Base-by-base conservation (phyloP, 2,113 vertebrate species). In the Eulacestoma nigropectus region DNA sequence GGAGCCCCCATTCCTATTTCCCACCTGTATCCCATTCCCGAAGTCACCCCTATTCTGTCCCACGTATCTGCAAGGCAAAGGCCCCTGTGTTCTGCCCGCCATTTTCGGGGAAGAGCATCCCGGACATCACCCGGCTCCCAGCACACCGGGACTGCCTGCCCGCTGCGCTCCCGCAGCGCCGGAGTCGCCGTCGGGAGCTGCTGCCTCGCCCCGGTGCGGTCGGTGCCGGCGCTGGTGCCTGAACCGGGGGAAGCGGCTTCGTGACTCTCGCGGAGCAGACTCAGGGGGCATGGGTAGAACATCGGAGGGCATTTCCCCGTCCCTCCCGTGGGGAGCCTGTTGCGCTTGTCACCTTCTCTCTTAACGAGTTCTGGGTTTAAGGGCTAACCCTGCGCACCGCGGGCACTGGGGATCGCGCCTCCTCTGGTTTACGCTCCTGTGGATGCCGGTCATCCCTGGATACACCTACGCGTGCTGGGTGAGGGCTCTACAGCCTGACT, bases 71-170 rank as follows among this genome's bases (percentile, higher is more conserved):
- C 41, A 19, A 37, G 42, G 14, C 11, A 53, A 73, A 81, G 69
- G 2, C 5, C 14, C 42, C 35, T 8, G 16, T n/a, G 33, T 9
- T 14, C 9, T 10, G 11, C 11, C 3, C 21, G 53, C 1, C 8
- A 17, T 26, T 60, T 57, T 42, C 14, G n/a, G 32, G 52, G 10
- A 53, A 33, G 37, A 50, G 29, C 42, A 42, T 47, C 25, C 18
- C 49, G 26, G 19, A 4, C 33, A 29, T 10, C 53, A 25, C 7
- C 46, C 35, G 21, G 12, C 19, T 4, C 6, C 11, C 67, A 3
- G 68, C 26, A 1, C 79, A 3, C 44, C 14, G 47, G 29, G 8
- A 2, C 53, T 10, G 35, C 26, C 16, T 10, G 7, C 14, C 22
- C 6, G 11, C 10, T 63, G 29, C 13, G 4, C 29, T 4, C 5